Percentiles rank a stretch among this genome's conserved stretches.
These are phyloP conservation scores for Drosophila mimica DNA, from an alignment of 2,888 invertebrate species.

Conservation along the genomic window DNA sequence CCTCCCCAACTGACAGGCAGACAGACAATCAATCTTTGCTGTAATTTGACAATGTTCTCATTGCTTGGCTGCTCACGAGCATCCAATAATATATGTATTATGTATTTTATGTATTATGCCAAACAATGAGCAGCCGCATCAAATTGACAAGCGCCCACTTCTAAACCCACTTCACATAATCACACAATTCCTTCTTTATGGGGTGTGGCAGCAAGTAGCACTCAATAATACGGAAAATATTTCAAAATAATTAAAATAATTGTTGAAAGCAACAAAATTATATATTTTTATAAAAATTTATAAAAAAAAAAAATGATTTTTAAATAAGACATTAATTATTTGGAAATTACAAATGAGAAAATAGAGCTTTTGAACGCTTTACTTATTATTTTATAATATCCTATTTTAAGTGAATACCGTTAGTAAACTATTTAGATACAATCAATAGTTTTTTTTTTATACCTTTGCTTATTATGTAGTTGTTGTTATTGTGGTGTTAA, in stretches of 20 bases:
- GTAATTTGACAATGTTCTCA: conserved; percentile 58
- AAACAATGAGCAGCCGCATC: conserved; percentile 51
- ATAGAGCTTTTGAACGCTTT: not conserved
- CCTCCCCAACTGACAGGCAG: conserved; percentile 27
- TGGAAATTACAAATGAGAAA: not conserved
- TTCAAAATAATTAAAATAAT: not conserved
- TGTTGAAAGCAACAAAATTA: not conserved
- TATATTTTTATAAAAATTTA: too few relatives aligned
- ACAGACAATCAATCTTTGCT: conserved; percentile 64
- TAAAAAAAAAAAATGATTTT: too few relatives aligned
- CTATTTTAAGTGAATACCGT: not conserved
- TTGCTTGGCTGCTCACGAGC: conserved; percentile 40
- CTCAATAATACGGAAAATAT: conserved; percentile 2
- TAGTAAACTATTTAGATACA: not conserved
- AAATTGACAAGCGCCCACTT: conserved; percentile 44
- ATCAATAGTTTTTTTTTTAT: not conserved
- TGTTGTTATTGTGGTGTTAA: not conserved
- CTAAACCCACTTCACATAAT: conserved; percentile 26
- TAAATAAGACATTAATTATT: not conserved
- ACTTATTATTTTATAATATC: not conserved
- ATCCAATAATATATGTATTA: conserved; percentile 41
- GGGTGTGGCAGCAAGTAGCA: conserved; percentile 16
- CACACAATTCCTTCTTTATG: conserved; percentile 17
- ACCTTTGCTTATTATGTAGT: not conserved
- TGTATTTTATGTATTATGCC: conserved; percentile 53